phyloP scores from a whole-genome alignment of 1,140 invertebrate genomes.

The Cepaea nemoralis region DNA sequence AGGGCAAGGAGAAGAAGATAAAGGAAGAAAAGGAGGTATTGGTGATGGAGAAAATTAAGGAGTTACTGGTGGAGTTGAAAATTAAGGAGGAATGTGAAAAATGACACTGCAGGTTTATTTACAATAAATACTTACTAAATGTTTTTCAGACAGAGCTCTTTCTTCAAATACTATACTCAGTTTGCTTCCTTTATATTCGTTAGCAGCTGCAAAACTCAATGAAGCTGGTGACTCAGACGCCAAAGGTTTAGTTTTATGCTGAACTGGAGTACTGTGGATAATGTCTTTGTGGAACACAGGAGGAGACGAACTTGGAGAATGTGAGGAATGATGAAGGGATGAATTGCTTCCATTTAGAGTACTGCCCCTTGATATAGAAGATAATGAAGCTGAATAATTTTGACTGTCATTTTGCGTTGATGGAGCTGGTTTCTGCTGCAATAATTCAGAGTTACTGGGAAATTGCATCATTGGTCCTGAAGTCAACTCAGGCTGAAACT shows the following conservation, averaged over 20 bases:
- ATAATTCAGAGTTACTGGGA: background rate
- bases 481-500: background rate
- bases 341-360: constrained; percentile 15
- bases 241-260: constrained; percentile 43
- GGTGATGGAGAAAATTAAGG: too few relatives aligned
- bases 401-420: background rate
- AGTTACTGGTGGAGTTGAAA: too few relatives aligned
- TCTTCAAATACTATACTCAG: constrained; percentile 36
- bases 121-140: constrained; percentile 14
- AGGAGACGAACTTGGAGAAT: constrained; percentile 48
- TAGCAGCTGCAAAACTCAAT: background rate
- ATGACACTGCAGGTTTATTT: too few relatives aligned
- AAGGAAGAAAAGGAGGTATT: constrained; percentile 8
- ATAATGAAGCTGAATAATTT: constrained; percentile 8
- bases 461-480: background rate
- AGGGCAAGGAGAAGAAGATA: background rate
- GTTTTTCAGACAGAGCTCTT: background rate
- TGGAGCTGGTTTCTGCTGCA: background rate
- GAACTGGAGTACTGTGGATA: constrained; percentile 61
- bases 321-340: constrained; percentile 33
- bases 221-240: constrained; percentile 21
- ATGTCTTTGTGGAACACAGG: constrained; percentile 55
- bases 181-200: constrained; percentile 38
- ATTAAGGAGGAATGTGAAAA: too few relatives aligned
- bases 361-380: background rate